Evolutionary conservation across 92 coral and sea anemone genomes (phyloP).

Genomic region (Porites divaricata): DNA sequence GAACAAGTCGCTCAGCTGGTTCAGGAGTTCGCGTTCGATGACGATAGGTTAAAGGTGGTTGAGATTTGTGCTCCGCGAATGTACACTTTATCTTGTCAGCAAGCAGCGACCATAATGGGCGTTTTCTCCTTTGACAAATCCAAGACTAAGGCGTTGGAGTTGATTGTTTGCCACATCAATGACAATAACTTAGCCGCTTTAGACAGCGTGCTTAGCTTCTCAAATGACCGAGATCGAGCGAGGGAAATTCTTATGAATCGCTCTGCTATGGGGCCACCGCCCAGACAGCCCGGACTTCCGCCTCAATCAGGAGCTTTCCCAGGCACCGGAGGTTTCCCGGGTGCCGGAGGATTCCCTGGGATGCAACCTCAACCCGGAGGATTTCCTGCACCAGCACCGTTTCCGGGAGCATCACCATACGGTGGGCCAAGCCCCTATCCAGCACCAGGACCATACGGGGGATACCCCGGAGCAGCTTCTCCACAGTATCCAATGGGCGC

Average conservation of each 20-base stretch:
- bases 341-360: slow-evolving; percentile 25
- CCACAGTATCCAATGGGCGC: slow-evolving; percentile 35
- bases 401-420: slow-evolving; percentile 27
- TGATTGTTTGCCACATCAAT: slow-evolving; percentile 47
- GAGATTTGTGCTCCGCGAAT: slow-evolving; percentile 55
- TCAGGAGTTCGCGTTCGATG: slow-evolving; percentile 65
- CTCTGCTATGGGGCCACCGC: background rate
- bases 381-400: background rate
- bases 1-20: slow-evolving; percentile 72
- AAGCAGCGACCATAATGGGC: slow-evolving; percentile 53
- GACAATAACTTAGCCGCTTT: slow-evolving; percentile 53
- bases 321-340: slow-evolving; percentile 11
- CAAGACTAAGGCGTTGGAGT: slow-evolving; percentile 58
- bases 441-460: slow-evolving; percentile 19
- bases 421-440: slow-evolving; percentile 24
- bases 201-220: slow-evolving; percentile 50
- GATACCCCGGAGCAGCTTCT: slow-evolving; percentile 11
- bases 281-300: slow-evolving; percentile 28
- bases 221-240: slow-evolving; percentile 50
- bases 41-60: slow-evolving; percentile 61
- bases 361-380: slow-evolving; percentile 7
- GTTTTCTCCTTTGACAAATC: slow-evolving; percentile 59
- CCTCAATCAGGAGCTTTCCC: slow-evolving; percentile 29
- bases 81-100: slow-evolving; percentile 48
- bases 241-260: slow-evolving; percentile 43